Base-by-base conservation (phyloP, 2,888 invertebrate genomes). In the Protonemura montana region DNA sequence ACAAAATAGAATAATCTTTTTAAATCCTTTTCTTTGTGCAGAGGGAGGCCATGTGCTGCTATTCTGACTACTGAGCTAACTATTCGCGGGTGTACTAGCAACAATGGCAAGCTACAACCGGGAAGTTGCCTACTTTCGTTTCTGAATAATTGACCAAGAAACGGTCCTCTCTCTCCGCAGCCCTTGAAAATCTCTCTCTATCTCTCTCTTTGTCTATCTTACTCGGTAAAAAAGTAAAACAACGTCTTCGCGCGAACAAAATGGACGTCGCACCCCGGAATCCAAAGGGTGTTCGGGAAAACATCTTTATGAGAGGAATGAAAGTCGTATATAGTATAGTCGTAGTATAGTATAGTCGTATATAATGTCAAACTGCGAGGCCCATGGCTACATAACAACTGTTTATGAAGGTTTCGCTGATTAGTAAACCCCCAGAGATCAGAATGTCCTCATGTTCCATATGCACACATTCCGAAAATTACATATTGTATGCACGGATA, bases 1-100 rank as follows among this genome's bases (percentile, higher is more conserved):
- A 59, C 59, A 59, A 59, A 59, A 59, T 59, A 59, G 59, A 59
- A 59, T 59, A 59, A 59, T 59, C 59, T 59, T 59, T 21, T 21
- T 59, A 13, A 59, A 59, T 59, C 59, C 59, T 59, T 59, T 59
- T 59, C 59, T 59, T 59, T 59, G 59, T 59, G 59, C 59, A n/a
- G 35, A 3, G 35, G 59, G 59, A 13, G 2, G 21, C 59, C 59
- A 59, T 59, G 59, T 59, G 59, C 59, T 59, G 13, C 35, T 10
- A 35, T 35, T n/a, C n/a, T 10, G 35, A 10, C 35, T 3, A 3
- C 35, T 10, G 35, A 10, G 35, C 35, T 35, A 35, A 35, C 35
- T 35, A 35, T 35, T 35, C 35, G 10, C 35, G 35, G 3, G 35
- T 10, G 35, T 35, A 35, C 35, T 35, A 35, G 5, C 35, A 35